A percentile compares a stretch with the other conserved stretches of the same genome.
These are phyloP conservation scores for Nasonia giraulti DNA, from an alignment of 1,140 invertebrate genomes.

Conservation along the genomic window DNA sequence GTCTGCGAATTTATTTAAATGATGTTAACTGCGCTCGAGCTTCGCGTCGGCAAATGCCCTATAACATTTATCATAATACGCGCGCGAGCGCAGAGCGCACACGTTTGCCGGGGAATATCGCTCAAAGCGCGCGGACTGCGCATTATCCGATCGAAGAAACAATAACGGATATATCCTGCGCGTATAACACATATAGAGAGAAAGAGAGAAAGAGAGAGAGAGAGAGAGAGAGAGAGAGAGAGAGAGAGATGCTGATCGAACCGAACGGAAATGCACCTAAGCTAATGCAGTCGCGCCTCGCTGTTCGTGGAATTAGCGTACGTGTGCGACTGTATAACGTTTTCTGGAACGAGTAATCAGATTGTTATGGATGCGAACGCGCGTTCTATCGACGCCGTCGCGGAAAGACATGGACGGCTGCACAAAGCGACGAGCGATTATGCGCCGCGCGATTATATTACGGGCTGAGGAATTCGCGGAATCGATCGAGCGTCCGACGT, in stretches of 20 bases:
- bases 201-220: too few relatives aligned
- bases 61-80: not conserved
- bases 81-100: too few relatives aligned
- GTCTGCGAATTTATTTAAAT: not conserved
- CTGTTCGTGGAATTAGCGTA: not conserved
- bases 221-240: too few relatives aligned
- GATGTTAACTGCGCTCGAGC: not conserved
- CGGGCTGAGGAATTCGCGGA: not conserved
- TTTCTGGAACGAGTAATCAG: conserved; percentile 21
- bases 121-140: not conserved
- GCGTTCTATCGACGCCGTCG: not conserved
- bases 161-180: not conserved
- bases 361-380: not conserved
- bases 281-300: too few relatives aligned
- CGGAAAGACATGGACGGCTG: not conserved
- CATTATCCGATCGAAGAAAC: conserved; percentile 30
- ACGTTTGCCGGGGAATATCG: not conserved
- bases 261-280: not conserved
- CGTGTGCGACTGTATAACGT: not conserved
- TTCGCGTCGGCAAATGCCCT: not conserved
- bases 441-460: conserved; percentile 1
- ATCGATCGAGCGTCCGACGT: not conserved
- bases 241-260: too few relatives aligned
- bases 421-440: not conserved
- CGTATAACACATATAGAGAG: not conserved